Conservation (phyloP, 2,797 vertebrate genomes). For the Pagetopsis macropterus region DNA sequence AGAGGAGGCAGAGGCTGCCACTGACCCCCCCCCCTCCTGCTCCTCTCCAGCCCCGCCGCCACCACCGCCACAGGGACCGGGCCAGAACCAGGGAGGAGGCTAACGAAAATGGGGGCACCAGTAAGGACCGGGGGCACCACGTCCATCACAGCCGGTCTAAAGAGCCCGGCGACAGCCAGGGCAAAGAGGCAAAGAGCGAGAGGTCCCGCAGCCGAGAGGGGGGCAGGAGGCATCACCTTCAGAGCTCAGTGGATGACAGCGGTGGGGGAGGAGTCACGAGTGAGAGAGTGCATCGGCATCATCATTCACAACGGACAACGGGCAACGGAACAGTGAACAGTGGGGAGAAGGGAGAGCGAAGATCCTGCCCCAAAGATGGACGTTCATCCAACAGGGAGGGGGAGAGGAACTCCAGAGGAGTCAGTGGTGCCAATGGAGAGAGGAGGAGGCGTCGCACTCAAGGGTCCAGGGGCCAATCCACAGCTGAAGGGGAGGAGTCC, state of each 20-base stretch:
- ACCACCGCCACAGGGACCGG: conserved; percentile 81
- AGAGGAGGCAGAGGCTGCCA: conserved; percentile 49
- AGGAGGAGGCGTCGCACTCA: conserved; percentile 82
- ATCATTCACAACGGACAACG: conserved; percentile 85
- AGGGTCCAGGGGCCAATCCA: conserved; percentile 77
- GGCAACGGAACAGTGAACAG: conserved; percentile 82
- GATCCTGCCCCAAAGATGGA: conserved; percentile 85
- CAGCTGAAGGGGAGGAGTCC: conserved; percentile 81
- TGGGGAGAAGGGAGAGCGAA: conserved; percentile 79
- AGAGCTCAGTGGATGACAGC: conserved; percentile 82
- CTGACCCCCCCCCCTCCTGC: conserved; percentile 24
- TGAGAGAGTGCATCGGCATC: conserved; percentile 85
- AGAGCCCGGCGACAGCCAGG: conserved; percentile 77
- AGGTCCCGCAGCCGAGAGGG: conserved; percentile 83
- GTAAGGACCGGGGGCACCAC: conserved; percentile 81
- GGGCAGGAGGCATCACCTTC: conserved; percentile 71
- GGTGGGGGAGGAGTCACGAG: conserved; percentile 73
- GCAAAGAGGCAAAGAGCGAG: conserved; percentile 78
- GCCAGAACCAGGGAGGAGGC: conserved; percentile 79
- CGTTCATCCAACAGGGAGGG: conserved; percentile 80
- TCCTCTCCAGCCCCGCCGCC: conserved; percentile 72
- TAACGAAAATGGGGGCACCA: conserved; percentile 79
- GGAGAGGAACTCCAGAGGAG: conserved; percentile 77
- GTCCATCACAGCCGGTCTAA: conserved; percentile 89
- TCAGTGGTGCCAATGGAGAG: conserved; percentile 81